These are phyloP conservation scores for Thalassaphorura encarpata DNA, from an alignment of 1,140 invertebrate genomes.

Conservation along the genomic window DNA sequence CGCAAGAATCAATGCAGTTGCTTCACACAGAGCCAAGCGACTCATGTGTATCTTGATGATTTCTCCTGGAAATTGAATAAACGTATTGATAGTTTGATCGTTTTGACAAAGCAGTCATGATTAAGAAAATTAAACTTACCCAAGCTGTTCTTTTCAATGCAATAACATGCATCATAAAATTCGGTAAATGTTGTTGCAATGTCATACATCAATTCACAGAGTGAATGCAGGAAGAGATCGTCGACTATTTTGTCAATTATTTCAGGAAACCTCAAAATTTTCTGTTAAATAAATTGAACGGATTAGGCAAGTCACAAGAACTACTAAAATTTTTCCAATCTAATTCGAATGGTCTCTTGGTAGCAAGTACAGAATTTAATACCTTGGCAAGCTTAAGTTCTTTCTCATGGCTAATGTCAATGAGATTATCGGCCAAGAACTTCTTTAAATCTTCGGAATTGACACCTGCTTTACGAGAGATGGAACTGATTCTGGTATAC, in stretches of 20 bases:
- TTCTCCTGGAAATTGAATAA: conserved; percentile 44
- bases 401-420: conserved; percentile 74
- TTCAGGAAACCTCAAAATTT: conserved; percentile 75
- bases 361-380: no score
- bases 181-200: conserved; percentile 85
- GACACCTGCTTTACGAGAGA: conserved; percentile 67
- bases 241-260: conserved; percentile 69
- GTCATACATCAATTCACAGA: conserved; percentile 96
- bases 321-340: not conserved
- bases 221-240: conserved; percentile 73
- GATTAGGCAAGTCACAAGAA: not conserved
- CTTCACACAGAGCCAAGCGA: conserved; percentile 84
- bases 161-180: conserved; percentile 97
- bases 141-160: conserved; percentile 75
- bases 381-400: conserved; percentile 92
- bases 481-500: conserved; percentile 85
- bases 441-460: conserved; percentile 46
- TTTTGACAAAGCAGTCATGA: conserved; percentile 4
- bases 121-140: not conserved
- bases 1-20: conserved; percentile 75
- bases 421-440: conserved; percentile 44
- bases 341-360: not conserved
- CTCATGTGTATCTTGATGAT: conserved; percentile 75
- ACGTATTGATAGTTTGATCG: conserved; percentile 3
- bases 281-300: conserved; percentile 34